A percentile compares a stretch with the other conserved stretches of the same genome.
phyloP scores from a whole-genome alignment of 2,888 invertebrate genomes.

The Euzophera pinguis region DNA sequence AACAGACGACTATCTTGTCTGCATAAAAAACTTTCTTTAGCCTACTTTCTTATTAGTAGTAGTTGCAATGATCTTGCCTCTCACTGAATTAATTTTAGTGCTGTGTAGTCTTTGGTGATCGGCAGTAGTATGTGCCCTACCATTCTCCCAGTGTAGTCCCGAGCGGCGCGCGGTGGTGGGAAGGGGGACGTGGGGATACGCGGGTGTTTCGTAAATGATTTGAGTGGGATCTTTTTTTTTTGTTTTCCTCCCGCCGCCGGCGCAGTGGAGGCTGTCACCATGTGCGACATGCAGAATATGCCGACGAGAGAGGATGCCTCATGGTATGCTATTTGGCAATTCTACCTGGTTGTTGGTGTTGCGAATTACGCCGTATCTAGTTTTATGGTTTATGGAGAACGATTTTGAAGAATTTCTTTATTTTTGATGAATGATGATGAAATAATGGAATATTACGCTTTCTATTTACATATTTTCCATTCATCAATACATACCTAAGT shows the following conservation, averaged over 20 bases:
- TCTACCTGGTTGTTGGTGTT: conserved; percentile 6
- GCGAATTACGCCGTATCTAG: background rate
- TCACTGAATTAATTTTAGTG: conserved; percentile 65
- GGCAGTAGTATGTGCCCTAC: conserved; percentile 73
- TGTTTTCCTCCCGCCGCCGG: conserved; percentile 49
- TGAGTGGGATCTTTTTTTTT: conserved; percentile 60
- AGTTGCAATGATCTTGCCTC: conserved; percentile 66
- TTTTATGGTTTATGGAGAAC: too few relatives aligned
- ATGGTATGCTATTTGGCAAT: conserved; percentile 50
- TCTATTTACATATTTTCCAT: too few relatives aligned
- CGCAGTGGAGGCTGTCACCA: conserved; percentile 38
- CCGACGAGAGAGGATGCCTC: conserved; percentile 65
- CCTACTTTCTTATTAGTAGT: conserved; percentile 72
- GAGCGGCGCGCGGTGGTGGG: conserved; percentile 61
- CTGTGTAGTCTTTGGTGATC: conserved; percentile 61
- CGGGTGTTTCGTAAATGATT: conserved; percentile 42
- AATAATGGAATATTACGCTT: too few relatives aligned
- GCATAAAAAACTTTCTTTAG: conserved; percentile 78
- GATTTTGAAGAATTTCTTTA: too few relatives aligned
- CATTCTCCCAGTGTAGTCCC: conserved; percentile 69
- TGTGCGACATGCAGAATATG: conserved; percentile 77
- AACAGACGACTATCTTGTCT: conserved; percentile 56
- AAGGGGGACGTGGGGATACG: conserved; percentile 64
- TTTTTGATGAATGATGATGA: too few relatives aligned
- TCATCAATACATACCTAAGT: too few relatives aligned